phyloP scores from a whole-genome alignment of 2,797 vertebrate genomes.

The Anniella stebbinsi region DNA sequence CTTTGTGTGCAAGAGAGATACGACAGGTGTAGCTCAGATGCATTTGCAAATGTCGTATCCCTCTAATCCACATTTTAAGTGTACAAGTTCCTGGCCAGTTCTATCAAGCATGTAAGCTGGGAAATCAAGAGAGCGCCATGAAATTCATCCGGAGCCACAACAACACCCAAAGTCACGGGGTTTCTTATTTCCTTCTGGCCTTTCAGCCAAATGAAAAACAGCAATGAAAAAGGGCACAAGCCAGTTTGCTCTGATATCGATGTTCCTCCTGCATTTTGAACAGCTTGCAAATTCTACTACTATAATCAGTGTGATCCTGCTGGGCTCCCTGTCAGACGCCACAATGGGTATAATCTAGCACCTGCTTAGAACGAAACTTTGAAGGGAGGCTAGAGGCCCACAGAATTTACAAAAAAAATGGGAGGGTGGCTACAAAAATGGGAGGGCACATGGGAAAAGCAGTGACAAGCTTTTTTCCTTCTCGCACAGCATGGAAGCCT shows the following conservation, averaged over 20 bases:
- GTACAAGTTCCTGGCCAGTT: neutral
- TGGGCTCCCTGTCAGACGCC: slow-evolving; percentile 71
- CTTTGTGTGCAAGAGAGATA: neutral
- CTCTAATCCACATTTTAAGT: neutral
- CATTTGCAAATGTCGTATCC: neutral
- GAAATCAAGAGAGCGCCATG: slow-evolving; percentile 12
- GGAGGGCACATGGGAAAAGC: slow-evolving; percentile 55
- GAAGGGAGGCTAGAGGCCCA: slow-evolving; percentile 63
- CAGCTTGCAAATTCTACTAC: slow-evolving; percentile 72
- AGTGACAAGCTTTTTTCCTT: slow-evolving; percentile 66
- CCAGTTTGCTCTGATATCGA: slow-evolving; percentile 39
- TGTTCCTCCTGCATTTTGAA: slow-evolving; percentile 62
- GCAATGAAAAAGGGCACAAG: slow-evolving; percentile 61
- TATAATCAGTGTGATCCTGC: slow-evolving; percentile 71
- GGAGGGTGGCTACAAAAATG: neutral
- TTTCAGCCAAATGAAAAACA: slow-evolving; percentile 43
- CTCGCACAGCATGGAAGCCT: slow-evolving; percentile 65
- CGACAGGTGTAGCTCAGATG: neutral
- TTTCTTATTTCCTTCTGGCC: slow-evolving; percentile 49
- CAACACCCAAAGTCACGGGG: slow-evolving; percentile 11
- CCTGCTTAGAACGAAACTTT: slow-evolving; percentile 74
- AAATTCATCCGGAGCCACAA: neutral
- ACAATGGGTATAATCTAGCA: slow-evolving; percentile 75
- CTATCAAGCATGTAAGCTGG: neutral
- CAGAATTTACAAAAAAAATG: slow-evolving; percentile 72